Evolutionary conservation across 2,888 invertebrate genomes (phyloP).

Genomic region (Caenorhabditis auriculariae): DNA sequence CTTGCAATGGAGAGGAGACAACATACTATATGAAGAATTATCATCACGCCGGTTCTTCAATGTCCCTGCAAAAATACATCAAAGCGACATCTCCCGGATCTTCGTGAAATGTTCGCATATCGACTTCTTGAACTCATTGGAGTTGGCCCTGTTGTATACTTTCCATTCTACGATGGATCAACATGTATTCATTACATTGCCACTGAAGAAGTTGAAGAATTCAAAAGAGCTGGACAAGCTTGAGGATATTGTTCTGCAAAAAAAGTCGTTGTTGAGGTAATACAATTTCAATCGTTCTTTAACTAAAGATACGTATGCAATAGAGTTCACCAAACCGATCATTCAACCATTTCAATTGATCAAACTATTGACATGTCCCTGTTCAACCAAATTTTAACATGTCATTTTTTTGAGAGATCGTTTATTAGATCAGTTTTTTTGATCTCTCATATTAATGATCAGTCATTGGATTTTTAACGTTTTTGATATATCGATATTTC

Average conservation of each 20-base stretch:
- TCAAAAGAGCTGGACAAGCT: slow-evolving; percentile 21
- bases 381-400: no score
- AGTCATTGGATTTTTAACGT: no score
- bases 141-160: slow-evolving; percentile 24
- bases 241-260: slow-evolving; percentile 14
- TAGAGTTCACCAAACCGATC: no score
- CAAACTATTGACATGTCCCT: no score
- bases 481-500: no score
- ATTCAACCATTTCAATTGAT: no score
- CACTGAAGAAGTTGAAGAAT: slow-evolving; percentile 20
- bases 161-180: slow-evolving; percentile 19
- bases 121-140: slow-evolving; percentile 19
- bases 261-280: slow-evolving; percentile 24
- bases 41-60: slow-evolving; percentile 26
- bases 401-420: no score
- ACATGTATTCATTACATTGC: slow-evolving; percentile 20
- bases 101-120: slow-evolving; percentile 30
- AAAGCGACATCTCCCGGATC: slow-evolving; percentile 21
- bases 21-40: slow-evolving; percentile 25
- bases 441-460: no score
- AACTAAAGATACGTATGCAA: no score
- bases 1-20: slow-evolving; percentile 16
- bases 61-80: slow-evolving; percentile 21
- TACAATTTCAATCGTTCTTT: slow-evolving; percentile 13
- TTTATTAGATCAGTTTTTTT: no score